These are phyloP conservation scores for Triplophysa tibetana DNA, from an alignment of 2,113 vertebrate species.

Conservation along the genomic window DNA sequence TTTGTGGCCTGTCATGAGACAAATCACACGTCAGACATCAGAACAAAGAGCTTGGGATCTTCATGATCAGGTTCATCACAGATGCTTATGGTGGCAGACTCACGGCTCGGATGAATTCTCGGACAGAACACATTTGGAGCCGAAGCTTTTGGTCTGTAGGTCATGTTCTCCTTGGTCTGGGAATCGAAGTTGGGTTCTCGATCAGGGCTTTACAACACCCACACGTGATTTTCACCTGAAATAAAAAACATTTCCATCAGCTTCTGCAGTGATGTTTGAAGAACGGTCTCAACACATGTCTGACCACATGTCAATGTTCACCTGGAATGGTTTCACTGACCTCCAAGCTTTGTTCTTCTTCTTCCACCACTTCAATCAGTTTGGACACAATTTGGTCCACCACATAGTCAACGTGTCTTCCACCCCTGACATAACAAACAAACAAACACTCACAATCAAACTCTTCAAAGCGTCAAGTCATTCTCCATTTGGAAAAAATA, in stretches of 20 bases:
- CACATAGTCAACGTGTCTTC: constrained; percentile 94
- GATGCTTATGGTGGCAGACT: constrained; percentile 55
- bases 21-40: constrained; percentile 27
- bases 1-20: constrained; percentile 83
- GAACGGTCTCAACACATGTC: not conserved
- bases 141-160: constrained; percentile 97
- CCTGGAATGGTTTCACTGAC: constrained; percentile 98
- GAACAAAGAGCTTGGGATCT: not conserved
- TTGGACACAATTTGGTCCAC: constrained; percentile 97
- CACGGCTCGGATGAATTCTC: constrained; percentile 95
- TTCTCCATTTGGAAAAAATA: too few species aligned
- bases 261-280: too few species aligned
- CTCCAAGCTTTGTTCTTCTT: constrained; percentile 99
- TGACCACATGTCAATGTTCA: constrained; percentile 54
- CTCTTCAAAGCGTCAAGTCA: too few species aligned
- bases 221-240: constrained; percentile 98
- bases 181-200: constrained; percentile 98
- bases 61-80: too few species aligned
- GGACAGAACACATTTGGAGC: constrained; percentile 92
- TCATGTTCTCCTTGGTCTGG: constrained; percentile 99
- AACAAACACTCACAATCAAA: too few species aligned
- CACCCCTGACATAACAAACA: constrained; percentile 78
- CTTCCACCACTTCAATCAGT: constrained; percentile 97
- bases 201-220: constrained; percentile 99
- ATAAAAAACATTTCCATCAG: constrained; percentile 24